These are phyloP conservation scores for Petrocephalus zakoni DNA, from an alignment of 2,113 vertebrate species.

Conservation along the genomic window DNA sequence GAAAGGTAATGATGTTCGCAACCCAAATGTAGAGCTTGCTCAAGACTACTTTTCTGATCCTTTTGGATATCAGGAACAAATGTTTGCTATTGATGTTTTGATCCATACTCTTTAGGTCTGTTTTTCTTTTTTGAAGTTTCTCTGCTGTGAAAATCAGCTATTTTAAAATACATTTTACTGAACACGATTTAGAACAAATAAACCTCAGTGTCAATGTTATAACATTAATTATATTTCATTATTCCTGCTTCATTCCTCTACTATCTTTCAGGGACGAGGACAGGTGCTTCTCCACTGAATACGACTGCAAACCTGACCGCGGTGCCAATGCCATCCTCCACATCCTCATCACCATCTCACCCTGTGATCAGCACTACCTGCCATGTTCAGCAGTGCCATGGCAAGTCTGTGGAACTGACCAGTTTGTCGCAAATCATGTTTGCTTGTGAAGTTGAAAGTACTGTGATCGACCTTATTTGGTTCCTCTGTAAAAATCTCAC, in stretches of 20 bases:
- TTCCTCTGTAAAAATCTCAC: neutral
- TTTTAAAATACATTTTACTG: neutral
- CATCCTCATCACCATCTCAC: slow-evolving; percentile 6
- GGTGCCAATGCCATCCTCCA: neutral
- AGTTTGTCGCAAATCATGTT: neutral
- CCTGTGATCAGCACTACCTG: accelerated
- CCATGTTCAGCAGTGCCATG: slow-evolving; percentile 4
- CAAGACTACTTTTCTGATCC: neutral
- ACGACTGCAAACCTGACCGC: neutral
- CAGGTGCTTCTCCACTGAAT: neutral
- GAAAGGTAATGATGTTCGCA: neutral
- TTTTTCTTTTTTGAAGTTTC: neutral
- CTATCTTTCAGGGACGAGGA: too few relatives aligned
- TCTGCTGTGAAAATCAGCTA: neutral
- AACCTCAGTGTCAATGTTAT: neutral
- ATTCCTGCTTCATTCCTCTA: neutral
- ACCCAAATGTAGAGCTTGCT: neutral
- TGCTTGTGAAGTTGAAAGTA: neutral
- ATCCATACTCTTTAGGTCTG: neutral
- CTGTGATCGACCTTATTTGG: neutral
- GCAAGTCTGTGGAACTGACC: slow-evolving; percentile 24
- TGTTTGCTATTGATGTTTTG: neutral
- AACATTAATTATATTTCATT: neutral
- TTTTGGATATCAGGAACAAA: neutral
- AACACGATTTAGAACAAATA: neutral